phyloP scores from a whole-genome alignment of 2,113 vertebrate species.

The Lasiurus cinereus region DNA sequence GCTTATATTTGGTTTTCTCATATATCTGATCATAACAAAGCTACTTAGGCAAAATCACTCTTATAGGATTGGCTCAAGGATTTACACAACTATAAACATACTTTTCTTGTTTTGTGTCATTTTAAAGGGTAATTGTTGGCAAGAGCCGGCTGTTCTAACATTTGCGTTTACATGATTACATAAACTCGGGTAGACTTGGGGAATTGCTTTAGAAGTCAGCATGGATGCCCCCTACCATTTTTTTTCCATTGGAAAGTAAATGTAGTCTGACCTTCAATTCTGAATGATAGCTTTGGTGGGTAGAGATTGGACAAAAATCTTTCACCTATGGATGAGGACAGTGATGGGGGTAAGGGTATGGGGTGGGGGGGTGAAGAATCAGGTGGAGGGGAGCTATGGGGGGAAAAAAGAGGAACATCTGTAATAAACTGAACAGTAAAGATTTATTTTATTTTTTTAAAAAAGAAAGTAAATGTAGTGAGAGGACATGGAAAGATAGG shows the following conservation, averaged over 20 bases:
- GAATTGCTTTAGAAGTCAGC: neutral
- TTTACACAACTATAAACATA: neutral
- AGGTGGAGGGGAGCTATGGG: too few species aligned
- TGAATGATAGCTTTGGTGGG: too few species aligned
- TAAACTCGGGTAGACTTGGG: neutral
- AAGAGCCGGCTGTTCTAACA: neutral
- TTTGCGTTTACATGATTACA: neutral
- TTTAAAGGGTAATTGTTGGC: neutral
- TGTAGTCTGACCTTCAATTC: too few species aligned
- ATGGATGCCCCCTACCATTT: neutral
- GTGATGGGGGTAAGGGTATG: too few species aligned
- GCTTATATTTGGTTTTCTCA: neutral
- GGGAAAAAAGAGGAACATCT: too few species aligned
- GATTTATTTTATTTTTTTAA: too few species aligned
- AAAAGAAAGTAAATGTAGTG: neutral
- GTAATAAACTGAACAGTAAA: too few species aligned
- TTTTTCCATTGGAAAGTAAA: too few species aligned
- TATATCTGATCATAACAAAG: neutral
- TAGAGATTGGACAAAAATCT: too few species aligned
- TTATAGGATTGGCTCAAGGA: neutral
- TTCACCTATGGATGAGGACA: too few species aligned
- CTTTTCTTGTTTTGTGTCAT: neutral
- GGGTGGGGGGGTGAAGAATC: too few species aligned
- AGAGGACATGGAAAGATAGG: neutral
- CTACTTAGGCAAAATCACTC: neutral